Conservation (phyloP, 2,888 invertebrate species). For the Idaea aversata region DNA sequence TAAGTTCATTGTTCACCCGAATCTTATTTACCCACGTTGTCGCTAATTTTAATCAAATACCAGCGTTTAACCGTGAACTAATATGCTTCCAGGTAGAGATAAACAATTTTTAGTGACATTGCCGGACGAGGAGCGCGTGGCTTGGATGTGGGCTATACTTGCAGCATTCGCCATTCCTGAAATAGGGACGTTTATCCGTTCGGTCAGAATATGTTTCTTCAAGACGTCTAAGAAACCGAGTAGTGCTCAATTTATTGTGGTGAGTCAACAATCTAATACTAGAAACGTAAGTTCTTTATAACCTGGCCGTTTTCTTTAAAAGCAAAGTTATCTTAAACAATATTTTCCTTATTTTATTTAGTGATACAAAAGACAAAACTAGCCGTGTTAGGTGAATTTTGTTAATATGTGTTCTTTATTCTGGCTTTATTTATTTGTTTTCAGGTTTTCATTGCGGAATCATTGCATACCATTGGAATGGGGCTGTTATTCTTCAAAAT, state of each 20-base stretch:
- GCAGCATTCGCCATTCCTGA: conserved; percentile 95
- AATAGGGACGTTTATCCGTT: conserved; percentile 90
- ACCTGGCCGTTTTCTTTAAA: neutral
- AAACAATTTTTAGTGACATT: conserved; percentile 90
- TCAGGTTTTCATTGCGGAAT: conserved; percentile 90
- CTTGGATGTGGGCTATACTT: conserved; percentile 95
- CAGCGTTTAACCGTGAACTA: neutral
- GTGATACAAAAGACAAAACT: neutral
- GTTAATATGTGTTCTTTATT: neutral
- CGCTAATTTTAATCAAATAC: neutral
- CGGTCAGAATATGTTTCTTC: conserved; percentile 93
- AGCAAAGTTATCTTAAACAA: neutral
- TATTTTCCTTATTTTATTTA: neutral
- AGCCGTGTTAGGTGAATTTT: neutral
- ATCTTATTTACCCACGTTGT: neutral
- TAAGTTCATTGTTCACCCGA: neutral
- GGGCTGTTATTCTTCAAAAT: conserved; percentile 93
- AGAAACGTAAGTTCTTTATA: neutral
- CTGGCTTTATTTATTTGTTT: conserved; percentile 25
- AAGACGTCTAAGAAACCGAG: conserved; percentile 90
- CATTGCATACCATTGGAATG: conserved; percentile 92
- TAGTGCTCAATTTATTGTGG: conserved; percentile 75
- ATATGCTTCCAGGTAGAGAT: conserved; percentile 85
- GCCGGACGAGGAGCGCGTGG: conserved; percentile 92
- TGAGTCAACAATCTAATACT: conserved; percentile 45